These are phyloP conservation scores for Silurus asotus DNA, from an alignment of 2,113 vertebrate species.

Conservation along the genomic window DNA sequence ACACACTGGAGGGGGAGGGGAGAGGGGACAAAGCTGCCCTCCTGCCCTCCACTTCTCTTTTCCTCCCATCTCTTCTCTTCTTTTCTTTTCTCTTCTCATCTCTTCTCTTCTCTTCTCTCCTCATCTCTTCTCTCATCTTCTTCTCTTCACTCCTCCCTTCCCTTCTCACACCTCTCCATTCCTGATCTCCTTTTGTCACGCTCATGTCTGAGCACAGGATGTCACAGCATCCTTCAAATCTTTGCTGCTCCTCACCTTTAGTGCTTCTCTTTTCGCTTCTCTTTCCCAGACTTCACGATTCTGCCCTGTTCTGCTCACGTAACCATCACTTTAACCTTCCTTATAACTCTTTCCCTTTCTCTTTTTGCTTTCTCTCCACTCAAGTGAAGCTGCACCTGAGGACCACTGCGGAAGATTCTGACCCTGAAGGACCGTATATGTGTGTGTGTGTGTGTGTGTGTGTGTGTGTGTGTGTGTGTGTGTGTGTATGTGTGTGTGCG, in stretches of 20 bases:
- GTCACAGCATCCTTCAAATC: not conserved
- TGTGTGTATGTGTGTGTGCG: conserved; percentile 2
- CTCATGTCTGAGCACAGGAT: not conserved
- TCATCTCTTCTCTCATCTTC: conserved; percentile 14
- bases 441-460: conserved; percentile 39
- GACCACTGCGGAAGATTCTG: conserved; percentile 66
- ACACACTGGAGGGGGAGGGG: conserved; percentile 54
- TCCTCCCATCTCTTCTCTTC: conserved; percentile 13
- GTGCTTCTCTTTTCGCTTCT: not conserved
- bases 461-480: conserved; percentile 23
- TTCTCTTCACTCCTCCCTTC: conserved; percentile 12
- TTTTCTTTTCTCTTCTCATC: conserved; percentile 21
- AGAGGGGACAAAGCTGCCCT: conserved; percentile 41
- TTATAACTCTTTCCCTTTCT: not conserved
- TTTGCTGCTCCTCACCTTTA: not conserved
- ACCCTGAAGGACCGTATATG: conserved; percentile 64
- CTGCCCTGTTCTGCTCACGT: conserved; percentile 33
- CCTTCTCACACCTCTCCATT: conserved; percentile 10
- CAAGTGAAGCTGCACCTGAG: conserved; percentile 76
- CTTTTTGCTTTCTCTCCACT: conserved; percentile 33
- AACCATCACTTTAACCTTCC: conserved; percentile 34
- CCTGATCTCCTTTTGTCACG: conserved; percentile 2
- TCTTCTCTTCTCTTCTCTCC: conserved; percentile 17
- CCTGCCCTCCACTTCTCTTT: conserved; percentile 36
- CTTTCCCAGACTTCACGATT: conserved; percentile 10